Evolutionary conservation across 2,888 invertebrate species (phyloP), one percentile per base, ranked within the genome.

Genomic region (Chironomus riparius): DNA sequence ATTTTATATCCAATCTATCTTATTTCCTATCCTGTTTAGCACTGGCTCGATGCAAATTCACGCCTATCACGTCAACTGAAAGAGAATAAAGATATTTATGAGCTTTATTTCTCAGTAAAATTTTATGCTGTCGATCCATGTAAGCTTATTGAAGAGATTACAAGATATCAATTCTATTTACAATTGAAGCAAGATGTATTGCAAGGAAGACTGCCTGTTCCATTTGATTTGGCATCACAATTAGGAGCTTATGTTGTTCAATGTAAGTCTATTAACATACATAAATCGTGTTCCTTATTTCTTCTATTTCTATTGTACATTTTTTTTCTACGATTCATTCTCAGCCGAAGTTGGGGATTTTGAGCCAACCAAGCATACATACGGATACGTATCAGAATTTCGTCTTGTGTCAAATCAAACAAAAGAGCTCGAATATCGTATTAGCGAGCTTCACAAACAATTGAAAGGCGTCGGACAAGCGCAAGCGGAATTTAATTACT

Each of bases 71-170:
- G 94, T 78, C 97, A 97, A 84, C 87, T 97, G 78, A 94, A 94
- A 84, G 89, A 89, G 24, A 86, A 87, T 70, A 80, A 81, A 78
- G 88, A 88, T 80, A 89, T 92, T 47, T 92, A 93, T 84, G 95
- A 94, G 77, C 90, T 97, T 80, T 97, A 97, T 85, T 97, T 98
- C 83, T 96, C 97, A 77, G 96, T 98, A 78, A 97, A 97, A 85
- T 98, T 97, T 85, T 98, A 98, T 85, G 95, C 97, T 2, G 95
- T 95, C 0, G 97, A 98, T 86, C 97, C 97, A 1, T 97, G 97
- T 86, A 97, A 97, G 84, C 87, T 98, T 77, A 87, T 94, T 77
- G 97, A 97, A 86, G 97, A 98, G 87, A 96, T 97, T 81, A 97
- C 97, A 77, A 90, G 97, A 87, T 98, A 98, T 86, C 97, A 97